Base-by-base conservation (phyloP, 2,888 invertebrate species). In the Chaetogeoica ovagalla region DNA sequence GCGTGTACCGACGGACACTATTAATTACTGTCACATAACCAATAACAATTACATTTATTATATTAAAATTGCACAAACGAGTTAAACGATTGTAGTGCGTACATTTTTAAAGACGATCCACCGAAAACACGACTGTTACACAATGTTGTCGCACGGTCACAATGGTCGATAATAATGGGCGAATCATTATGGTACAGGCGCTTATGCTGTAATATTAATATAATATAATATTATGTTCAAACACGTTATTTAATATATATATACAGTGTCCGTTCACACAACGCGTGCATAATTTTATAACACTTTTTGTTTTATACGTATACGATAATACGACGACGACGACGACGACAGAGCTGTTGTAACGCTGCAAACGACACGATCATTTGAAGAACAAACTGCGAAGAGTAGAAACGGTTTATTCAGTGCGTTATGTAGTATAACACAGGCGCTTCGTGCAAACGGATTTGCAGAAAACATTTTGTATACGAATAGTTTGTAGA, bases 61-160 rank as follows among this genome's bases (percentile, higher is more conserved):
- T 37, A 52, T 52, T 73, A 21, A 11, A 39, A 65, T 65, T 65
- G 30, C 74, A 39, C 39, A 65, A 74, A 74, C 55, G 63, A 55
- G 52, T 55, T 30, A 63, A 52, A 55, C 63, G 73, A 55, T 37
- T 48, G 37, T 30, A 39, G 9, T 43, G 6, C 1, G 8, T 43
- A 43, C 9, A 43, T 43, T 9, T 7, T 62, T 23, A 23, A 48
- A 23, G 55, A 74, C 39, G 55, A 39, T 65, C 52, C 37, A 1
- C 73, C 21, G 55, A 55, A 63, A 74, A 65, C n/a, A 52, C 19
- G 11, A 60, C 6, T 63, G 57, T 74, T 74, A 19, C 30, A 37
- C 39, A 55, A 63, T 39, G 63, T 73, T 19, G 37, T 37, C 37
- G 57, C n/a, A 70, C 70, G 55, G 63, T 63, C 63, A 37, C 55